These are phyloP conservation scores for Callosobruchus maculatus DNA, from an alignment of 2,888 invertebrate species.

Conservation along the genomic window DNA sequence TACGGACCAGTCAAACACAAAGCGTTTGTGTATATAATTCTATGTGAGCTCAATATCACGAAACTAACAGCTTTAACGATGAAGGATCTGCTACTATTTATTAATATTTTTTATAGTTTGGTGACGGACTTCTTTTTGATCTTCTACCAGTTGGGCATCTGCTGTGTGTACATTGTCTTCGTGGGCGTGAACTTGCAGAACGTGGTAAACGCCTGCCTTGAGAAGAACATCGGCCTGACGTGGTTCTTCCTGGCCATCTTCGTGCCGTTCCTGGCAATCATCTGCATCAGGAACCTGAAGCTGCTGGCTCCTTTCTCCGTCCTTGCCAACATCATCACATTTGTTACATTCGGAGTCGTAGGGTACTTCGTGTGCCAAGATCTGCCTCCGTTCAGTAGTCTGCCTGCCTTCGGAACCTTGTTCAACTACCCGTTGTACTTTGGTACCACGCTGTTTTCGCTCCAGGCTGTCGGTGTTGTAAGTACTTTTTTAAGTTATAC, in stretches of 20 bases:
- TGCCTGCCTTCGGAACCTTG: constrained; percentile 61
- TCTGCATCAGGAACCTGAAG: constrained; percentile 81
- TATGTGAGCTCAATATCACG: too few relatives aligned
- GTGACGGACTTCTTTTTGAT: constrained; percentile 68
- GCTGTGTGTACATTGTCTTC: constrained; percentile 72
- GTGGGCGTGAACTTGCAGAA: constrained; percentile 44
- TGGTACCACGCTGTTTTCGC: constrained; percentile 92
- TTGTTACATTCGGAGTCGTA: constrained; percentile 79
- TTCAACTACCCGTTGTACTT: constrained; percentile 85
- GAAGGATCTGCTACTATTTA: too few relatives aligned
- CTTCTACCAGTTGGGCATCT: constrained; percentile 84
- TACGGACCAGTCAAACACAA: too few relatives aligned
- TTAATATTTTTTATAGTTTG: constrained; percentile 47
- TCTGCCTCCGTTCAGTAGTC: constrained; percentile 60
- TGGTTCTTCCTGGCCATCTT: constrained; percentile 44
- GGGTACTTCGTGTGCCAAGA: constrained; percentile 80
- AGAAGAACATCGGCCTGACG: constrained; percentile 21
- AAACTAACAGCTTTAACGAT: too few relatives aligned
- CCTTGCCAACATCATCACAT: constrained; percentile 80
- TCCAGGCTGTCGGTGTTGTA: constrained; percentile 92
- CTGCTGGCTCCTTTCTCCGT: constrained; percentile 87
- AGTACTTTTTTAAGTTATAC: constrained; percentile 40
- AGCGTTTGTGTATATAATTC: too few relatives aligned
- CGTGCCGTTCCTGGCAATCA: constrained; percentile 70
- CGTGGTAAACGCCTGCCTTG: constrained; percentile 38